phyloP scores from a whole-genome alignment of 2,113 vertebrate species.

The Polyodon spathula region DNA sequence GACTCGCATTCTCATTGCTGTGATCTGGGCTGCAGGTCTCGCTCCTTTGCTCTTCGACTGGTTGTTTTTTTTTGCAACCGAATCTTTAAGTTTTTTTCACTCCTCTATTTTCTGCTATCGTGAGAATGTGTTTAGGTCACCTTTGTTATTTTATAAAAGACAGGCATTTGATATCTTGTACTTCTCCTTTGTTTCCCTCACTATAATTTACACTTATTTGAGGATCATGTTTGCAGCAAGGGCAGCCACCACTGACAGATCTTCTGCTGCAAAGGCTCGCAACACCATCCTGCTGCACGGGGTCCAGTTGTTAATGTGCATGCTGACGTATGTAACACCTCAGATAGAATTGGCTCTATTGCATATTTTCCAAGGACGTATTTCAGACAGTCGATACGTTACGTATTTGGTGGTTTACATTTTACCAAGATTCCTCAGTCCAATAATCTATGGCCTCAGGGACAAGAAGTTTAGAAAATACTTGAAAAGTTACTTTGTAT shows the following conservation, averaged over 20 bases:
- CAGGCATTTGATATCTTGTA: slow-evolving; percentile 50
- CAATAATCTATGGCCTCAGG: slow-evolving; percentile 58
- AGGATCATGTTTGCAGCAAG: slow-evolving; percentile 49
- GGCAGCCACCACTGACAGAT: slow-evolving; percentile 43
- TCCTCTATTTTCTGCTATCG: slow-evolving; percentile 53
- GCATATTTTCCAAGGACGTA: slow-evolving; percentile 43
- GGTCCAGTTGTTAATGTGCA: slow-evolving; percentile 55
- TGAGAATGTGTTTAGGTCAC: slow-evolving; percentile 42
- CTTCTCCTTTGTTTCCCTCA: slow-evolving; percentile 52
- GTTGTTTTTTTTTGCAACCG: slow-evolving; percentile 39
- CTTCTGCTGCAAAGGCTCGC: slow-evolving; percentile 43
- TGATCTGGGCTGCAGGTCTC: slow-evolving; percentile 38
- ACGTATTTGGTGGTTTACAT: slow-evolving; percentile 62
- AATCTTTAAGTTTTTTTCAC: slow-evolving; percentile 38
- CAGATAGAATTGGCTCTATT: slow-evolving; percentile 56
- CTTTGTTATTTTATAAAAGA: slow-evolving; percentile 55
- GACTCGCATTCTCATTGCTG: slow-evolving; percentile 39
- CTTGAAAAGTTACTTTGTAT: slow-evolving; percentile 40
- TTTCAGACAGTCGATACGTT: slow-evolving; percentile 57
- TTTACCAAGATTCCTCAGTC: slow-evolving; percentile 59
- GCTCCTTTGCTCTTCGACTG: slow-evolving; percentile 47
- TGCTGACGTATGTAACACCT: slow-evolving; percentile 58
- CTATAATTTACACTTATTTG: slow-evolving; percentile 56
- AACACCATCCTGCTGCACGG: slow-evolving; percentile 61
- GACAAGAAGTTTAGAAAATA: slow-evolving; percentile 55